These are phyloP conservation scores for Sisyra nigra DNA, from an alignment of 2,888 invertebrate species.

Conservation along the genomic window DNA sequence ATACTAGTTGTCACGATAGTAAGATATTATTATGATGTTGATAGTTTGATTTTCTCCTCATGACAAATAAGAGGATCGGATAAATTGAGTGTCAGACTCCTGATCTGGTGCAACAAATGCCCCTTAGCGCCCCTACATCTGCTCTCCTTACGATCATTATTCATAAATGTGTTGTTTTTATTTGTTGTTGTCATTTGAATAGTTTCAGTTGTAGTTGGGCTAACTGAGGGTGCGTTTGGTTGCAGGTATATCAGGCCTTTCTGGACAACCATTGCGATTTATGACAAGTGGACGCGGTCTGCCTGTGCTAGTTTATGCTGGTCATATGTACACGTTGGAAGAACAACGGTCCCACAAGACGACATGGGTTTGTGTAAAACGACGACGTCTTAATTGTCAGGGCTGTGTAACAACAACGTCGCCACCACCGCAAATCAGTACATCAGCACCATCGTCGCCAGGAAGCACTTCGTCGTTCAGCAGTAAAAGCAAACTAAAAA, in stretches of 20 bases:
- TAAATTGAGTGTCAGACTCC: no score
- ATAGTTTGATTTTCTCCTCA: no score
- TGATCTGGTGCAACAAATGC: no score
- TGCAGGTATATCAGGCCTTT: background rate
- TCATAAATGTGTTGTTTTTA: no score
- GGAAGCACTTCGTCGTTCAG: background rate
- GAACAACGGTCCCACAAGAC: slow-evolving; percentile 5
- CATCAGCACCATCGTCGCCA: background rate
- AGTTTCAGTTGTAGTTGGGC: no score
- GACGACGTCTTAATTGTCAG: slow-evolving; percentile 5
- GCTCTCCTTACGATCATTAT: no score
- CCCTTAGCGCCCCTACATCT: no score
- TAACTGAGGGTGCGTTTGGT: background rate
- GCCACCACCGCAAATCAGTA: background rate
- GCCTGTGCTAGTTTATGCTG: slow-evolving; percentile 7
- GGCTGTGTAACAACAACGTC: slow-evolving; percentile 7
- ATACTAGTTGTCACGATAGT: no score
- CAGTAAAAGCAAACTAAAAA: slow-evolving; percentile 3
- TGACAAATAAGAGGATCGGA: no score
- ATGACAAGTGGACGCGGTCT: slow-evolving; percentile 7
- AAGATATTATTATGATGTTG: no score
- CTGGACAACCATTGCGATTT: slow-evolving; percentile 5
- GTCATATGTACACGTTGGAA: slow-evolving; percentile 8
- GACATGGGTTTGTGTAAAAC: slow-evolving; percentile 8
- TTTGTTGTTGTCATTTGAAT: no score